A percentile compares a stretch with the other conserved stretches of the same genome.
These are phyloP conservation scores for Phainopepla nitens DNA, from an alignment of 2,113 vertebrate genomes.

Conservation along the genomic window DNA sequence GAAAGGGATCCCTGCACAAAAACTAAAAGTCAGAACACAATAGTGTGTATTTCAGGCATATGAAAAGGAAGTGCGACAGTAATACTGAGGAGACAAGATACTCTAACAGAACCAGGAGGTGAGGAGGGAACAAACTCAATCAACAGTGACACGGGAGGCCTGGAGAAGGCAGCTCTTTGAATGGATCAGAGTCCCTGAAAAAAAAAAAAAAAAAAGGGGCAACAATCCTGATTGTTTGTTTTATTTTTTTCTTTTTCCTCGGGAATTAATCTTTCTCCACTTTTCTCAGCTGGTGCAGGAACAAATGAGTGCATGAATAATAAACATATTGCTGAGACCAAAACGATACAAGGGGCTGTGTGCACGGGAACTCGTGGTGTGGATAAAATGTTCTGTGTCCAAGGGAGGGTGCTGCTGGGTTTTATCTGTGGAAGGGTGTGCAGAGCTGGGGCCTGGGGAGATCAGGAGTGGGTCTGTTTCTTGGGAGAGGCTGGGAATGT, in stretches of 20 bases:
- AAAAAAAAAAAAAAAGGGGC: background rate
- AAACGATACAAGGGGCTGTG: background rate
- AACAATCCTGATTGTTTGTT: conserved; percentile 15
- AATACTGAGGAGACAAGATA: conserved; percentile 72
- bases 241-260: background rate
- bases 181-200: conserved; percentile 24
- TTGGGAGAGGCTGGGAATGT: fast-evolving
- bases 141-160: conserved; percentile 54
- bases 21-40: conserved; percentile 75
- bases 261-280: conserved; percentile 65
- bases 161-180: conserved; percentile 33
- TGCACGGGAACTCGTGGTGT: background rate
- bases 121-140: conserved; percentile 64
- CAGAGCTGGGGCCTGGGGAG: background rate
- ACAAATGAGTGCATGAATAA: conserved; percentile 59
- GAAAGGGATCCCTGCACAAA: conserved; percentile 74
- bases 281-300: conserved; percentile 59
- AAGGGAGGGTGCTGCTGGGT: background rate
- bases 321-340: conserved; percentile 29
- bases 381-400: background rate
- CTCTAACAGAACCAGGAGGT: conserved; percentile 48
- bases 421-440: background rate
- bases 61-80: conserved; percentile 66
- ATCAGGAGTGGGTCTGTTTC: background rate
- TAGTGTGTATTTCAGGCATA: conserved; percentile 75